phyloP scores from a whole-genome alignment of 2,113 vertebrate species.

The Mola mola region DNA sequence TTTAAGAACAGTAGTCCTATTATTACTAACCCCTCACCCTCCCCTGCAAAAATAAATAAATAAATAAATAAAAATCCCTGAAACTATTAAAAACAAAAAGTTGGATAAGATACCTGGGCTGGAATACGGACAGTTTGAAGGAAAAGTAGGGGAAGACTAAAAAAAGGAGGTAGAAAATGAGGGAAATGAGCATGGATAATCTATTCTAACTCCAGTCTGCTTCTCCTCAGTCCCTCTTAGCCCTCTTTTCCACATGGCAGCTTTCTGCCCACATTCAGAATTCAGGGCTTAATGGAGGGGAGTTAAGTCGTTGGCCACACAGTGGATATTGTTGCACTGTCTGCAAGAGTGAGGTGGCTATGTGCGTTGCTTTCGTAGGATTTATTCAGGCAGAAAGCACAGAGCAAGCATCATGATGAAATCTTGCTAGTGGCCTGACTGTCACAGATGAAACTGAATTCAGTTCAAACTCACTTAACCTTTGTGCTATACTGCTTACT shows the following conservation, averaged over 20 bases:
- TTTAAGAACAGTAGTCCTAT: no score
- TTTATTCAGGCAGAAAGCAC: constrained; percentile 55
- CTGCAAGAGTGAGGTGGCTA: constrained; percentile 22
- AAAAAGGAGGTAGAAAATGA: not conserved
- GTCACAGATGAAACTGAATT: constrained; percentile 29
- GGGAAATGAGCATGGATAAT: constrained; percentile 23
- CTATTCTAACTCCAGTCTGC: constrained; percentile 20
- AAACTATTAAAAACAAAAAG: no score
- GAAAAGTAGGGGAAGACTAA: no score
- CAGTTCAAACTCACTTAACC: constrained; percentile 30
- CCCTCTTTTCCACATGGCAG: no score
- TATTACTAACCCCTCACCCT: no score
- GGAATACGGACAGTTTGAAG: no score
- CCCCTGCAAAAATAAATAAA: no score
- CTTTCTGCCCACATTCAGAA: constrained; percentile 69
- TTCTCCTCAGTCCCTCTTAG: constrained; percentile 31
- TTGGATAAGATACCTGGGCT: no score
- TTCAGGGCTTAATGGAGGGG: constrained; percentile 78
- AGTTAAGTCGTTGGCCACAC: constrained; percentile 73
- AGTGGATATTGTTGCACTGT: constrained; percentile 62
- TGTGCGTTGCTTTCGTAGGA: constrained; percentile 47
- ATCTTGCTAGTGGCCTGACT: no score
- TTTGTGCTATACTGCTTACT: constrained; percentile 12
- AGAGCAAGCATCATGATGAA: constrained; percentile 10
- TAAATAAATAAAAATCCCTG: no score